Conservation (phyloP, 92 coral and sea anemone genomes). For the Blastomussa wellsi region DNA sequence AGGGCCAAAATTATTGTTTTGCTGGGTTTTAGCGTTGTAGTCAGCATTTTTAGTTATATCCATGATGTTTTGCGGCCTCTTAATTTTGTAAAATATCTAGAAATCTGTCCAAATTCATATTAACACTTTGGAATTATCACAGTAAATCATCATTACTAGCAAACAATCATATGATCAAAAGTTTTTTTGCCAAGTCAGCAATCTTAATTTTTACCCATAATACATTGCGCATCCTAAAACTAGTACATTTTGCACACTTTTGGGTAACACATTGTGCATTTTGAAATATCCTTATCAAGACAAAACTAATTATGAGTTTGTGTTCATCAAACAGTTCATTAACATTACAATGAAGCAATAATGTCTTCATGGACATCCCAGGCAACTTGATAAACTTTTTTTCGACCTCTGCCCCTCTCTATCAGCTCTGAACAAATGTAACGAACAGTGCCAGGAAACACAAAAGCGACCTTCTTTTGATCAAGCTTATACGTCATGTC, state of each 20-base stretch:
- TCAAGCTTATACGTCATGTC: conserved; percentile 42
- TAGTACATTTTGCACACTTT: conserved; percentile 22
- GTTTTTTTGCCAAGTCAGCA: too few relatives aligned
- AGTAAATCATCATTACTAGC: too few relatives aligned
- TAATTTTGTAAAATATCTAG: not conserved
- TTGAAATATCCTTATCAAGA: not conserved
- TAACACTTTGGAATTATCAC: too few relatives aligned
- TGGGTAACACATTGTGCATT: conserved; percentile 1
- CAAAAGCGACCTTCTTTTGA: conserved; percentile 20
- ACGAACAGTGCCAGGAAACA: conserved; percentile 47
- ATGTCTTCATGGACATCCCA: conserved; percentile 51
- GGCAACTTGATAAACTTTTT: conserved; percentile 34
- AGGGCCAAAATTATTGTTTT: not conserved
- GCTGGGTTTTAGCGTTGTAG: not conserved
- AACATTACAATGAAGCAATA: conserved; percentile 22
- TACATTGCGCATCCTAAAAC: conserved; percentile 5
- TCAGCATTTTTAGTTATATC: conserved; percentile 3
- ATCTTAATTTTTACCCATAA: not conserved
- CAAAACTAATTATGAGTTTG: not conserved
- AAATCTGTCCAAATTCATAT: too few relatives aligned
- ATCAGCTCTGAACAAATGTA: conserved; percentile 46
- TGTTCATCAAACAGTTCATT: not conserved
- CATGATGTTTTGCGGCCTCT: conserved; percentile 2
- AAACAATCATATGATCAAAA: too few relatives aligned
- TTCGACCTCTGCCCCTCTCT: conserved; percentile 44